Evolutionary conservation across 2,797 vertebrate species (phyloP).

Genomic region (Chaunax sp.): DNA sequence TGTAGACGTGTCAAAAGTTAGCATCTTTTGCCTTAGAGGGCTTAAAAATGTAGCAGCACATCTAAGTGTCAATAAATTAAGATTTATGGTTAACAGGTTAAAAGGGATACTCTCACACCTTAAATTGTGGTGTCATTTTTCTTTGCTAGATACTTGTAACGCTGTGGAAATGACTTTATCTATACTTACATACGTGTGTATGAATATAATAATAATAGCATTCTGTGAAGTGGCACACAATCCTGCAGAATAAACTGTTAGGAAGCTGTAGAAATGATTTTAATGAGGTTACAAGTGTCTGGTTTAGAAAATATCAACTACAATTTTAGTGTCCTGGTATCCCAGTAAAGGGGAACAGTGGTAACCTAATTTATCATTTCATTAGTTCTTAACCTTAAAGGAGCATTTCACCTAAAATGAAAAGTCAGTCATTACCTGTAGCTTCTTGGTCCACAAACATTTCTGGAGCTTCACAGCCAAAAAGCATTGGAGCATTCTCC

Average conservation of each 20-base stretch:
- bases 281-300: neutral
- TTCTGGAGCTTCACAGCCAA: no score
- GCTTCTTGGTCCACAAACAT: no score
- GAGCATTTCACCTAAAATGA: no score
- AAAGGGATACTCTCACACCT: conserved; percentile 18
- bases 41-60: conserved; percentile 30
- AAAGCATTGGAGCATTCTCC: no score
- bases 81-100: conserved; percentile 35
- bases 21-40: conserved; percentile 35
- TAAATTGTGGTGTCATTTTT: conserved; percentile 9
- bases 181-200: neutral
- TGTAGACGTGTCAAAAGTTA: conserved; percentile 30
- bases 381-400: neutral
- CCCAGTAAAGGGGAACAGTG: neutral
- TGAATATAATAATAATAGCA: neutral
- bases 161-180: neutral
- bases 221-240: neutral
- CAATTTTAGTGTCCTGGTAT: neutral
- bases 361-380: neutral
- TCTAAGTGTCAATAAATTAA: conserved; percentile 31
- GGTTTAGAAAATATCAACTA: neutral
- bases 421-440: no score
- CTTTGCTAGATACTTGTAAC: neutral
- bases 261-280: neutral
- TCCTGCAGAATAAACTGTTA: neutral